Evolutionary conservation across 1,140 invertebrate genomes (phyloP), one percentile per base, ranked within the genome.

Genomic region (Paramacrobiotus metropolitanus): DNA sequence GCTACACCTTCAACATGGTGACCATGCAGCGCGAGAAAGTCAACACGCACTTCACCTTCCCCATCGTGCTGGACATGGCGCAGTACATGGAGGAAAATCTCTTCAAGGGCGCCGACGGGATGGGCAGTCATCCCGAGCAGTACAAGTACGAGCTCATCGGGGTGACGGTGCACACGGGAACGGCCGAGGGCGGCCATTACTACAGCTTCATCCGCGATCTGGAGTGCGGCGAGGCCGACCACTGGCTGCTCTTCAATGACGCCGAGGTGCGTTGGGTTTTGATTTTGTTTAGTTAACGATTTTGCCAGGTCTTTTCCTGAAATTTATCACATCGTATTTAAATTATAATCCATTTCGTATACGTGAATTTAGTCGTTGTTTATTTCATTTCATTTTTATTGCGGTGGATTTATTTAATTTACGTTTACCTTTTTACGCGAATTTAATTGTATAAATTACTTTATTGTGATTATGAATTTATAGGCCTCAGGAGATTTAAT

Each of bases 11-110:
- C 70, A 94, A 94, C 71, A 93, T 94, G 89, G 79, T 91, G 0
- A 94, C 90, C 0, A 93, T 94, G 88, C 77, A 88, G 9, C 93
- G 93, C 69, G 91, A 95, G 71, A 95, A 94, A 71, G 88, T 94
- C 0, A 94, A 94, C 71, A 94, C 89, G 0, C 89, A 93, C 69
- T 95, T 94, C 70, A 92, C 88, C n/a, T 95, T 94, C 74, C 90
- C 90, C 0, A 78, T 93, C 70, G 75, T 83, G 59, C 75, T 94
- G 0, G 88, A 93, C 70, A 94, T 95, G 90, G 83, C 85, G 0
- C 84, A 85, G 20, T 95, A 94, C 70, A 85, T 93, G 63, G 90
- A 94, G 70, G 87, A 88, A 70, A 87, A 88, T 68, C 74, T 94
- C 0, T 94, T 80, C 84, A 15, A 24, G 24, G 28, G 24, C 15